Conservation (phyloP, 1,140 invertebrate species). For the Plectrocnemia conspersa region DNA sequence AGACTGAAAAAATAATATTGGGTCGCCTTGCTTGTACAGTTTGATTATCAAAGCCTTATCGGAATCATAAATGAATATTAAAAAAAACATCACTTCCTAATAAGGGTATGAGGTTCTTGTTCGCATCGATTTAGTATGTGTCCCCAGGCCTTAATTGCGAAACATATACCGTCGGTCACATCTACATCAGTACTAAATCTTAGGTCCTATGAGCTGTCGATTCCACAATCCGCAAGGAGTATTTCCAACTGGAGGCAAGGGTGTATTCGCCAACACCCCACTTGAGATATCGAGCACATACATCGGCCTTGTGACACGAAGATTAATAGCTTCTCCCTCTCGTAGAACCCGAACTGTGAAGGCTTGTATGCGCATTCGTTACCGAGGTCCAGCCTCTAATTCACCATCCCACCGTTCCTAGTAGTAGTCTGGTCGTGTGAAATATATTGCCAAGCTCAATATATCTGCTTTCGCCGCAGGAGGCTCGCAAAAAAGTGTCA, state of each 20-base stretch:
- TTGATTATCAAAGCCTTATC: too few relatives aligned
- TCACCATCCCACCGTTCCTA: background rate
- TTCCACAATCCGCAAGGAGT: slow-evolving; percentile 20
- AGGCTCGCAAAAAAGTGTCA: background rate
- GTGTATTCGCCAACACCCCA: background rate
- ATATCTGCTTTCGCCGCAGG: slow-evolving; percentile 1
- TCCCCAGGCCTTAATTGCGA: slow-evolving; percentile 20
- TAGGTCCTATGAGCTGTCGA: slow-evolving; percentile 12
- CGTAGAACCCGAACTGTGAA: slow-evolving; percentile 1
- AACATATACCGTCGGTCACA: slow-evolving; percentile 17
- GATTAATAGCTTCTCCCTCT: slow-evolving; percentile 13
- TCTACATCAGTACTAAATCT: slow-evolving; percentile 22
- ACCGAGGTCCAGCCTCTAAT: background rate
- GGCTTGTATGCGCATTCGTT: slow-evolving; percentile 9
- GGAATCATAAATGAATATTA: too few relatives aligned
- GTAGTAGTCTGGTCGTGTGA: background rate
- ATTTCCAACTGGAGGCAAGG: background rate
- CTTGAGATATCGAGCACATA: slow-evolving; percentile 11
- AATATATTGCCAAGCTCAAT: slow-evolving; percentile 1
- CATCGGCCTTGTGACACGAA: slow-evolving; percentile 9
- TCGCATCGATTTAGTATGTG: too few relatives aligned
- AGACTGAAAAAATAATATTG: too few relatives aligned
- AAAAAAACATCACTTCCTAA: too few relatives aligned
- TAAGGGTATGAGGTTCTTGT: too few relatives aligned
- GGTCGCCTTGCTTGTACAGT: too few relatives aligned